These are phyloP conservation scores for Dysidea cf. avara DNA, from an alignment of 37 sponge, comb jelly and placozoan genomes.

Conservation along the genomic window DNA sequence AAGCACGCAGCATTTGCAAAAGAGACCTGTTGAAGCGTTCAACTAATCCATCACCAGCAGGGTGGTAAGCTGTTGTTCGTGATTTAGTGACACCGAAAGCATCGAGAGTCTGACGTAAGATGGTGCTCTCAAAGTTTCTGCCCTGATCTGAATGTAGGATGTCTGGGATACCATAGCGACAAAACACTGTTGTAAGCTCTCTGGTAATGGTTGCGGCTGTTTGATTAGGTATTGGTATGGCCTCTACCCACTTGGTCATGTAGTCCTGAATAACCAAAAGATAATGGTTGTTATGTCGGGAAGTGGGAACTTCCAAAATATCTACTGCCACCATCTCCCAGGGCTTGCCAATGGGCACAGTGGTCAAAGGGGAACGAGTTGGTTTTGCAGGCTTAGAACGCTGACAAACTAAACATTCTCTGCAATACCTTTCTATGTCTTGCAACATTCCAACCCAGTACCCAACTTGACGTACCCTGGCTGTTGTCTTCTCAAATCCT, in stretches of 20 bases:
- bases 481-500: not conserved
- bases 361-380: no score
- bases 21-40: slow-evolving; percentile 13
- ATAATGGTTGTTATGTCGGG: not conserved
- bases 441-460: slow-evolving; percentile 11
- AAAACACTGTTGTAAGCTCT: not conserved
- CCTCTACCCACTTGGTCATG: slow-evolving; percentile 4
- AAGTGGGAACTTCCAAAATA: slow-evolving; percentile 16
- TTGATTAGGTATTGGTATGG: slow-evolving; percentile 4
- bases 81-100: no score
- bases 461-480: not conserved
- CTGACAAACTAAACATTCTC: not conserved
- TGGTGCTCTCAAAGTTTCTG: slow-evolving; percentile 16
- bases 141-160: slow-evolving; percentile 23
- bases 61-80: slow-evolving; percentile 26
- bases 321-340: slow-evolving; percentile 25
- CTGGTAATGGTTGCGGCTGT: not conserved
- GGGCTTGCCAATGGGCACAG: not conserved
- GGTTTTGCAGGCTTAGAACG: no score
- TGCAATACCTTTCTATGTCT: slow-evolving; percentile 5
- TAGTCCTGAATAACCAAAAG: slow-evolving; percentile 10
- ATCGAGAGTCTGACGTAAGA: no score
- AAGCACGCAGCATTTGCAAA: slow-evolving; percentile 14
- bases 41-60: slow-evolving; percentile 11
- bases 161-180: not conserved